These are phyloP conservation scores for Enteromius trimaculatus DNA, from an alignment of 2,797 vertebrate species.

Conservation along the genomic window DNA sequence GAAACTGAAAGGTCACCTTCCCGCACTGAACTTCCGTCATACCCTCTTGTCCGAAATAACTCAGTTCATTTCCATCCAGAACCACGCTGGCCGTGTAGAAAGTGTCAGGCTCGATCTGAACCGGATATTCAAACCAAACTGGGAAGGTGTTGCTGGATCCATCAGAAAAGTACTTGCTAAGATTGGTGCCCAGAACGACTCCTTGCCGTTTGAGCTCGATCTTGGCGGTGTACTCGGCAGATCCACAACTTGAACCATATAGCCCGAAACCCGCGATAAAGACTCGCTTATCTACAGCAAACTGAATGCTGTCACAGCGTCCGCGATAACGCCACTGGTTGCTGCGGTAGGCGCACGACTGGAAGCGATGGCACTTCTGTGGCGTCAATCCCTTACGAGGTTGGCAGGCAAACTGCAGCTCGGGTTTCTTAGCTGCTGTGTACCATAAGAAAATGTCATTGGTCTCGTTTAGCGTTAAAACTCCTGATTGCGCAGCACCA, in stretches of 20 bases:
- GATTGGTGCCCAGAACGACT: slow-evolving; percentile 90
- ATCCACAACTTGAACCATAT: slow-evolving; percentile 96
- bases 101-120: slow-evolving; percentile 96
- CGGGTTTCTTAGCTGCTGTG: slow-evolving; percentile 94
- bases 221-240: slow-evolving; percentile 95
- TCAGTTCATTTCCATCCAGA: slow-evolving; percentile 94
- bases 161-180: slow-evolving; percentile 96
- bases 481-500: slow-evolving; percentile 93
- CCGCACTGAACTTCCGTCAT: slow-evolving; percentile 99
- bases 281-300: slow-evolving; percentile 93
- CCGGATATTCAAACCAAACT: slow-evolving; percentile 96
- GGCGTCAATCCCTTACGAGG: slow-evolving; percentile 90
- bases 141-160: slow-evolving; percentile 98
- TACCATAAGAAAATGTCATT: slow-evolving; percentile 99
- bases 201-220: slow-evolving; percentile 97
- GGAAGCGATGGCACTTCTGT: slow-evolving; percentile 96
- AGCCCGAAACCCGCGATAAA: slow-evolving; percentile 97
- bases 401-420: slow-evolving; percentile 91
- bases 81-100: slow-evolving; percentile 98
- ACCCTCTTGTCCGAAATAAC: slow-evolving; percentile 97
- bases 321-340: slow-evolving; percentile 99
- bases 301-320: slow-evolving; percentile 98
- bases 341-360: slow-evolving; percentile 97
- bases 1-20: slow-evolving; percentile 97
- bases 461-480: slow-evolving; percentile 94